Evolutionary conservation across 2,888 invertebrate species (phyloP), one percentile per base, ranked within the genome.

Genomic region (Orthosia incerta): DNA sequence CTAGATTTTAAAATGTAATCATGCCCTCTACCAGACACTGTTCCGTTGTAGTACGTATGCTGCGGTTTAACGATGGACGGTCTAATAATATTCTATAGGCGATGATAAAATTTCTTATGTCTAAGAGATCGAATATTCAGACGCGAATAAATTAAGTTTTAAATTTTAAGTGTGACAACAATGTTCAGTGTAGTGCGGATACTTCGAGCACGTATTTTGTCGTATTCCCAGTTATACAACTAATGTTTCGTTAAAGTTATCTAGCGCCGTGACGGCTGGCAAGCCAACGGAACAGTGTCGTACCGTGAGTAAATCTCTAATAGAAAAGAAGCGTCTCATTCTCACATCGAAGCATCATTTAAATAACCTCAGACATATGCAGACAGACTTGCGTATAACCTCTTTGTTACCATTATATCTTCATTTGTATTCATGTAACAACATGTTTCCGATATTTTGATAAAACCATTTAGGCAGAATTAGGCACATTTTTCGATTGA

Each of bases 321-420:
- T 92, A 92, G 86, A 87, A 82, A 87, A 93, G 91, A 95, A 95
- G 95, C 94, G 91, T 93, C 89, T 91, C 94, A 94, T 93, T 93
- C 93, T 93, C 94, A 92, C 95, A 89, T 91, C 89, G 90, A 89
- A 89, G 90, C 92, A 89, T 88, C 86, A 89, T 90, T 86, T 89
- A 87, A 88, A 89, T 89, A 89, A 92, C 90, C 89, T 84, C 87
- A 89, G 86, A 88, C 90, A 88, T 87, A 90, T 90, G 84, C 90
- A 92, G 85, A 87, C 90, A 90, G 86, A 89, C 90, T 89, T 89
- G 88, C 89, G 85, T 80, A 87, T 86, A 84, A 89, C 83, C 80
- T 83, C 86, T 84, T 86, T 82, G 81, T 86, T 86, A 88, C 89
- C 90, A 68, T 74, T 89, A 90, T 89, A 90, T 86, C 82, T 80